A percentile compares a stretch with the other conserved stretches of the same genome.
Conservation (phyloP, 1,140 invertebrate species). For the Zaprionus africanus region DNA sequence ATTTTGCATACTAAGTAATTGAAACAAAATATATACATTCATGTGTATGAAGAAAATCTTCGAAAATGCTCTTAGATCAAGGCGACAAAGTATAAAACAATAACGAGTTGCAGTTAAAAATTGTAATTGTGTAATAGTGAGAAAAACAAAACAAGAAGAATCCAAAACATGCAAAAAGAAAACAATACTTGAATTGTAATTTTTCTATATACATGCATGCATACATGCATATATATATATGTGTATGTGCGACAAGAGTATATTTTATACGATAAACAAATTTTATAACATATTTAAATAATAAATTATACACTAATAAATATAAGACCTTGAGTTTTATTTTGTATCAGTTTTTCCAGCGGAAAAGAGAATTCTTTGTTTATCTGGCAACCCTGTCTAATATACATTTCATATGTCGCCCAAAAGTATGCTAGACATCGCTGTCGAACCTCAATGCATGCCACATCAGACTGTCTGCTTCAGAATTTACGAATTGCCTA, state of each 20-base stretch:
- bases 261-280: constrained; percentile 83
- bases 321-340: constrained; percentile 6
- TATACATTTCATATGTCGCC: too few species aligned
- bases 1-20: constrained; percentile 26
- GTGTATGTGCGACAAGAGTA: constrained; percentile 74
- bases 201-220: constrained; percentile 77
- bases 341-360: background rate
- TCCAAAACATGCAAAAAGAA: constrained; percentile 40
- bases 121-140: constrained; percentile 75
- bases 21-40: constrained; percentile 18
- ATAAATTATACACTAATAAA: constrained; percentile 82
- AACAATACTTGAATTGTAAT: constrained; percentile 66
- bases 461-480: too few species aligned
- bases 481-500: too few species aligned
- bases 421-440: too few species aligned
- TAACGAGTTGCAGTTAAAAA: constrained; percentile 79
- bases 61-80: constrained; percentile 51
- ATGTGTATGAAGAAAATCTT: constrained; percentile 6
- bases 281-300: constrained; percentile 83
- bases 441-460: too few species aligned
- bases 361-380: background rate
- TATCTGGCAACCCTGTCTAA: too few species aligned
- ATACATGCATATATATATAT: constrained; percentile 64
- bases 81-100: constrained; percentile 71
- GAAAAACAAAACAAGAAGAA: constrained; percentile 46